Base-by-base conservation (phyloP, 2,888 invertebrate genomes). In the Drosophila mimica region DNA sequence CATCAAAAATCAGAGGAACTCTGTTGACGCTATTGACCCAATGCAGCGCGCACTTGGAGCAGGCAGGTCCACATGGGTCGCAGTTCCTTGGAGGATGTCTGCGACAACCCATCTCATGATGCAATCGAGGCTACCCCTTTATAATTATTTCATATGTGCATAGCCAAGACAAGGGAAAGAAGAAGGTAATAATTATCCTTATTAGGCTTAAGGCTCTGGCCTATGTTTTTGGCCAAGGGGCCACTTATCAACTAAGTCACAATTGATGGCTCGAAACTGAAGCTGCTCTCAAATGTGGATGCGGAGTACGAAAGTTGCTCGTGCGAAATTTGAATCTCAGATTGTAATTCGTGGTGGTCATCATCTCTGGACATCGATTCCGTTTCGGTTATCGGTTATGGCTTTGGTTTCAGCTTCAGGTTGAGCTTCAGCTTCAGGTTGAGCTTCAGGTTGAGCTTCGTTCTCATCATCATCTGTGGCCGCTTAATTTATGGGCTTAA, bases 401-500 rank as follows among this genome's bases (percentile, higher is more conserved):
- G 58, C 17, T 62, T 40, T 15, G 15, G 33, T 28, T 30, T 17
- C 46, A 1, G 11, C 52, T 30, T 9, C 36, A 7, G 20, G 30
- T n/a, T 20, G 0, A 20, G 59, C 25, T 20, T 31, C n/a, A 38
- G 31, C 17, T 30, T 38, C 4, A 17, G 34, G 0, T 58, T 46
- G 0, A 46, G 46, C 43, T 20, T 43, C n/a, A 1, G 43, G 20
- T 46, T 49, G 48, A 53, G 70, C 64, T 70, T 49, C 48, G 77
- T 76, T 76, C 76, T 73, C 77, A 76, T 77, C 74, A 75, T 52
- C 57, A 54, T 51, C 53, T 63, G 74, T 49, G 56, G 70, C 79
- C 51, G 75, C 52, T 76, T 81, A 82, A 82, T 83, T 66, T 73
- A 77, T 73, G 78, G 79, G 73, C 86, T 81, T 79, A 76, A 77